Base-by-base conservation (phyloP, 2,888 invertebrate genomes). In the Apamea anceps region DNA sequence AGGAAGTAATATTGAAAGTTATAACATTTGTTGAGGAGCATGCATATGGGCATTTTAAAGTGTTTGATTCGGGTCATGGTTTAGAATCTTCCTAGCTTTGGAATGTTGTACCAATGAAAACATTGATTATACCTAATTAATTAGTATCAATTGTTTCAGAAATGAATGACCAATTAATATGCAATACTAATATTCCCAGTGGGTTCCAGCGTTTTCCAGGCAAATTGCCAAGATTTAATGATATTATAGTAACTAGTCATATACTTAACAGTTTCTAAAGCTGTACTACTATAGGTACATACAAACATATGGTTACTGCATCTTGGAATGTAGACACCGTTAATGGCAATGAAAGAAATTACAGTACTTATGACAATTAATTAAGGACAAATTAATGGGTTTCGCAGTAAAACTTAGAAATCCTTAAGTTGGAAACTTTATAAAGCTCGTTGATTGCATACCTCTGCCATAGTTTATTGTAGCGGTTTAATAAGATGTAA, bases 1-100 rank as follows among this genome's bases (percentile, higher is more conserved):
- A 90, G 88, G 87, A 90, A 92, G 88, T 82, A 71, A 89, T 86
- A 88, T 85, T 78, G 83, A 79, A 84, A 80, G 85, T 81, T 75
- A 84, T 73, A 67, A 78, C 45, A 77, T 82, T 78, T 79, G 74
- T 71, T 79, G 81, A 42, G 68, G 73, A 37, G 84, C 83, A 85
- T 89, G 42, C 51, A 73, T 74, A 84, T 75, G 62, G 62, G 37
- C 3, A 71, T 70, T 76, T 83, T 86, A 70, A 70, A 54, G 28
- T 71, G 42, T 63, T 72, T 21, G 32, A 77, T 76, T 62, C 25
- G 21, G 28, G 62, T 32, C 54, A 68, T 42, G 25, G 13, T 25
- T 32, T 51, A 28, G 54, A 70, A 72, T 5, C 7, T 65, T 72
- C 18, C 10, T 65, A n/a, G 42, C 42, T 28, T 2, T 45, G 2